Base-by-base conservation (phyloP, 2,888 invertebrate species). In the Drosophila histrio region DNA sequence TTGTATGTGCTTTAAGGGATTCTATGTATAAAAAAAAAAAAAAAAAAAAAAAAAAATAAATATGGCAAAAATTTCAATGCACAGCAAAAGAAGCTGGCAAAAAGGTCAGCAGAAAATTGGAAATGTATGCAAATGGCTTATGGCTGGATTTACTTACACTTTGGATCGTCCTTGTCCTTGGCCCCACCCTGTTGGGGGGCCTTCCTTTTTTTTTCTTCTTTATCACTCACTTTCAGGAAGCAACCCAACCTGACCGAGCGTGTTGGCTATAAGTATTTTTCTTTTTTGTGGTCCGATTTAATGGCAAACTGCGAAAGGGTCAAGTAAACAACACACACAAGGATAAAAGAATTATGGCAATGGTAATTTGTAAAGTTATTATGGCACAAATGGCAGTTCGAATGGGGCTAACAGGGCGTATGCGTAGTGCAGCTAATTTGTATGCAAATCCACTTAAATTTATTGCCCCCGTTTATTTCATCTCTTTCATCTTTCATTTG, bases 41-140 rank as follows among this genome's bases (percentile, higher is more conserved):
- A n/a, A n/a, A n/a, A n/a, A n/a, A n/a, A n/a, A n/a, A n/a, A n/a
- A n/a, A n/a, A n/a, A n/a, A 54, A 41, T 61, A 38, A 46, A 41
- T 43, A 38, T 19, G 43, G 36, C 17, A 43, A 53, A 66, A 44
- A 47, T 44, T 28, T 17, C 36, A 47, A 57, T 62, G 50, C 62
- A 56, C 50, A 66, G 50, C 39, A 38, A 44, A 56, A 32, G 58
- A 43, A 39, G 57, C 21, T 50, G 56, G 49, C 46, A 56, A 58
- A 63, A 56, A 64, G 57, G 67, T 68, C 74, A 68, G 74, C 62
- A 54, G 36, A 68, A 73, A 78, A 64, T 56, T 47, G 32, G 61
- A 78, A 87, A 87, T 81, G 54, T 84, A 82, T 87, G 82, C 81
- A 81, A 82, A 82, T 87, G 75, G 84, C 72, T 87, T 87, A 72